Evolutionary conservation across 2,113 vertebrate species (phyloP).

Genomic region (Otocyon megalotis): DNA sequence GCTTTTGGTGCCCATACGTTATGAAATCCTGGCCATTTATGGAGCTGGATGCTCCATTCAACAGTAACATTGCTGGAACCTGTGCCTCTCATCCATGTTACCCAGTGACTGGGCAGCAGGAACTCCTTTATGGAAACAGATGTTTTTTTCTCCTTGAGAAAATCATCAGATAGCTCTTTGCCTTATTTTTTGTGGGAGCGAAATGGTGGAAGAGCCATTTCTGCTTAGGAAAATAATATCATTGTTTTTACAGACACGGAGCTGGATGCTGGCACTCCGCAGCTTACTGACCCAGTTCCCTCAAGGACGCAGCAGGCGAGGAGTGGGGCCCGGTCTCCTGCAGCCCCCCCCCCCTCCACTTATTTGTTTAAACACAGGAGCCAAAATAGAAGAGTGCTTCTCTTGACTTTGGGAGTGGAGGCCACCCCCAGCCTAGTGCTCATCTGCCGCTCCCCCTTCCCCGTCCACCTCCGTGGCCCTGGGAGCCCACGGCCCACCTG

Average conservation of each 20-base stretch:
- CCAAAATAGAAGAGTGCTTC: neutral
- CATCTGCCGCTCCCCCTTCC: neutral
- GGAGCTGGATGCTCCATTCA: neutral
- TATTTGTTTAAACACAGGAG: neutral
- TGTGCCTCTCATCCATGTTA: neutral
- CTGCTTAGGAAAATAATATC: neutral
- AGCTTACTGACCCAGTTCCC: neutral
- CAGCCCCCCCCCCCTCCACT: too few relatives aligned
- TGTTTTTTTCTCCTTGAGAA: neutral
- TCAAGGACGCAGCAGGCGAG: neutral
- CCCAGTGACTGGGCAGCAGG: neutral
- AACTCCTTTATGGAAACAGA: neutral
- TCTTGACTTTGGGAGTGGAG: slow-evolving; percentile 2
- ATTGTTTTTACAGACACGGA: neutral
- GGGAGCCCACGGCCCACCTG: slow-evolving; percentile 91
- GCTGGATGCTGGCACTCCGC: neutral
- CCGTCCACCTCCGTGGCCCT: slow-evolving; percentile 80
- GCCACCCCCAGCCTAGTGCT: too few relatives aligned
- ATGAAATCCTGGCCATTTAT: neutral
- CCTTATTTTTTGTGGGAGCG: neutral
- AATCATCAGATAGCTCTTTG: neutral
- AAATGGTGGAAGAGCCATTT: neutral
- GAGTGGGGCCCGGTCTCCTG: too few relatives aligned
- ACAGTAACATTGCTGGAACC: neutral
- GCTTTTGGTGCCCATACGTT: too few relatives aligned